These are phyloP conservation scores for Panagrolaimus sp. DNA, from an alignment of 1,140 invertebrate genomes.

Conservation along the genomic window DNA sequence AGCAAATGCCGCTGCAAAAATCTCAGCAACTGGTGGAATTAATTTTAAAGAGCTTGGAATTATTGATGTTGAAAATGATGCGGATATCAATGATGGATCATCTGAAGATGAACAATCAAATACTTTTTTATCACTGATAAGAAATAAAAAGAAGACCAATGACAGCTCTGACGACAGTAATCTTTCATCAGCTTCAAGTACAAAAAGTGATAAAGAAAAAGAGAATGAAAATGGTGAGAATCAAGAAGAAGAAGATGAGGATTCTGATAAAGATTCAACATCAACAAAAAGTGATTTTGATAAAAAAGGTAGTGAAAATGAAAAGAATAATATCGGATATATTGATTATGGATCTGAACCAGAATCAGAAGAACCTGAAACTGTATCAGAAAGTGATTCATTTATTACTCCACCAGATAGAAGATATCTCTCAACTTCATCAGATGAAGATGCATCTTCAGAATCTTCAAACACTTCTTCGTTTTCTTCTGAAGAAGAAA, in stretches of 20 bases:
- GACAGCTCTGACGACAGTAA: no score
- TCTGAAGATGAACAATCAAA: no score
- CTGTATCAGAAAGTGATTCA: not conserved
- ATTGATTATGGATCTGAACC: constrained; percentile 1
- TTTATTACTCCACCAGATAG: not conserved
- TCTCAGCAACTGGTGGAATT: not conserved
- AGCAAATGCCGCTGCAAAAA: not conserved
- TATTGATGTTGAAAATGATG: constrained; percentile 1
- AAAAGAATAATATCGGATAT: not conserved
- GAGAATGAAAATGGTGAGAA: not conserved
- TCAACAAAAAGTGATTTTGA: not conserved
- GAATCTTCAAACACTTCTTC: no score
- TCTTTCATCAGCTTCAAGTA: no score
- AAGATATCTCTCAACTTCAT: no score
- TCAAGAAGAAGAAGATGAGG: not conserved
- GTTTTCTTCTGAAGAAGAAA: no score
- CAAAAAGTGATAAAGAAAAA: not conserved
- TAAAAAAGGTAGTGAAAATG: not conserved
- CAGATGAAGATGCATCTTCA: no score
- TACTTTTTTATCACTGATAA: no score
- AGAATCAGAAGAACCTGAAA: no score
- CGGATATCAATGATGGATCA: not conserved
- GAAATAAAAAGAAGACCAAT: no score
- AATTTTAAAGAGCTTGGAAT: not conserved
- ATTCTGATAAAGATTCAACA: not conserved